These are phyloP conservation scores for Tetragonisca angustula DNA, from an alignment of 2,888 invertebrate species.

Conservation along the genomic window DNA sequence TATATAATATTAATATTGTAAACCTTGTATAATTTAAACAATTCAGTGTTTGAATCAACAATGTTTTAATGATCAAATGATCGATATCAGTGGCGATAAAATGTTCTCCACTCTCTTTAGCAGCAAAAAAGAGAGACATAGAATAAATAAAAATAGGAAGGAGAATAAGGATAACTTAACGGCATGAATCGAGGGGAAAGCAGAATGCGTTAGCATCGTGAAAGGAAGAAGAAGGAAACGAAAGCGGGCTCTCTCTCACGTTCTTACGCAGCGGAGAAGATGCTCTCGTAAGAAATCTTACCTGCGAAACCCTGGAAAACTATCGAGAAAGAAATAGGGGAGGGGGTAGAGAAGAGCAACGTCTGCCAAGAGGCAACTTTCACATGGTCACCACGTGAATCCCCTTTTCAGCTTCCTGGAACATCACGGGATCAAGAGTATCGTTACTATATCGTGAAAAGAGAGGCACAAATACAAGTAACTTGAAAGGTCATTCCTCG, in stretches of 20 bases:
- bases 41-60: too few species aligned
- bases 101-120: not conserved
- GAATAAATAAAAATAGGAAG: not conserved
- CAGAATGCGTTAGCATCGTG: slow-evolving; percentile 42
- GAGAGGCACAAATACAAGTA: slow-evolving; percentile 35
- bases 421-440: slow-evolving; percentile 28
- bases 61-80: too few species aligned
- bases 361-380: slow-evolving; percentile 77
- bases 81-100: too few species aligned
- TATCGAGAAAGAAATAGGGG: slow-evolving; percentile 23
- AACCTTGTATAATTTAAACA: too few species aligned
- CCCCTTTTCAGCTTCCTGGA: slow-evolving; percentile 48
- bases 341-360: slow-evolving; percentile 51
- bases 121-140: not conserved
- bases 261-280: slow-evolving; percentile 62
- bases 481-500: slow-evolving; percentile 77
- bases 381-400: slow-evolving; percentile 66
- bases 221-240: slow-evolving; percentile 59
- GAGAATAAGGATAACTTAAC: not conserved
- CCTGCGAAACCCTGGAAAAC: slow-evolving; percentile 59
- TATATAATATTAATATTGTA: too few species aligned
- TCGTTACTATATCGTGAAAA: slow-evolving; percentile 4
- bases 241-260: slow-evolving; percentile 59
- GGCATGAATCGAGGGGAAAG: slow-evolving; percentile 52
- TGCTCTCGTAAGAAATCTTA: slow-evolving; percentile 62